Evolutionary conservation across 2,888 invertebrate species (phyloP), one percentile per base, ranked within the genome.

Genomic region (Ferrisia virgata): DNA sequence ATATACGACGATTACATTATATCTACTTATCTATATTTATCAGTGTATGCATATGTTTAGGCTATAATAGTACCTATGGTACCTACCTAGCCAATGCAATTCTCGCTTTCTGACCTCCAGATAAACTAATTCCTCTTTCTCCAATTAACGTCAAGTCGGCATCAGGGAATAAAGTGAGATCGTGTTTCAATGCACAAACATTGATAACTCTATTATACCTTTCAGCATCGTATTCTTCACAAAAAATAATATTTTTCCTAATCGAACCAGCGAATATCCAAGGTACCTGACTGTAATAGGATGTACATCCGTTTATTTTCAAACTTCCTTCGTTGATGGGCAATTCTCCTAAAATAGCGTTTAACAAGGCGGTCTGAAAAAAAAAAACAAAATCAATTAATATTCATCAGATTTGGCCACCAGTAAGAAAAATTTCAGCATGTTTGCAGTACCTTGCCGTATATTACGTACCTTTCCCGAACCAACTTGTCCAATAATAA

Each of bases 41-140:
- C n/a, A n/a, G n/a, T n/a, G n/a, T n/a, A n/a, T n/a, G n/a, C n/a
- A n/a, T n/a, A n/a, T n/a, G n/a, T n/a, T n/a, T n/a, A n/a, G n/a
- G n/a, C n/a, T n/a, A n/a, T n/a, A n/a, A n/a, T n/a, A n/a, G n/a
- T n/a, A n/a, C n/a, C n/a, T n/a, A n/a, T n/a, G n/a, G n/a, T n/a
- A n/a, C n/a, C n/a, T n/a, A n/a, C 87, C 91, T 90, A 0, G 94
- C 95, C 58, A 96, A 89, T 88, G 94, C 94, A 31, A 96, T 92
- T 86, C 96, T 91, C 0, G 96, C 95, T 87, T 92, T 92, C 89
- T 96, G 96, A 9, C 96, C 96, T 11, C 96, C 96, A 58, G 95
- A 95, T 15, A 96, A 89, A 5, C 93, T 93, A 0, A 93, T 92
- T 13, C 96, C 96, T 78, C 94, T 91, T 87, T 96, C 96, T 1